phyloP scores from a whole-genome alignment of 2,797 vertebrate genomes.

The Avahi laniger region DNA sequence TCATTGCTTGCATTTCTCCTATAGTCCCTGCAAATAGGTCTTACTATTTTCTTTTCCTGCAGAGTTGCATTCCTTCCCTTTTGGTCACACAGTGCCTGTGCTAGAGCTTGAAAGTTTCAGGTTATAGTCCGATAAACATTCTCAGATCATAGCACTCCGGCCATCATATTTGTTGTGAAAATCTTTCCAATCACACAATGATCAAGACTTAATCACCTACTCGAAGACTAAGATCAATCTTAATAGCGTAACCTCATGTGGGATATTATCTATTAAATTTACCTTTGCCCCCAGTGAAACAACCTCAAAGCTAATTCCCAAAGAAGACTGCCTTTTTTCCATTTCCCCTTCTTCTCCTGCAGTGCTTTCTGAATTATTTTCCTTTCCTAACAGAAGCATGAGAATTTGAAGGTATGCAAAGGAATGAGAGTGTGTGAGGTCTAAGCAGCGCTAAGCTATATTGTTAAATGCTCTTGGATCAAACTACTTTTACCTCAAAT shows the following conservation, averaged over 20 bases:
- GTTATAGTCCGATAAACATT: neutral
- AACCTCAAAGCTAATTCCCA: neutral
- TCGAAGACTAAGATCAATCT: neutral
- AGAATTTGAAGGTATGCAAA: neutral
- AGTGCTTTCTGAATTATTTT: neutral
- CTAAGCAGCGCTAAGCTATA: no score
- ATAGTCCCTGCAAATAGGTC: neutral
- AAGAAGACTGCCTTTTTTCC: neutral
- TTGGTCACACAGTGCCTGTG: fast-evolving
- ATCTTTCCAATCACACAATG: neutral
- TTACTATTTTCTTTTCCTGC: neutral
- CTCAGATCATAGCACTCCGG: neutral
- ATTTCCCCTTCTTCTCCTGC: neutral
- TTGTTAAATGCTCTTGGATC: neutral
- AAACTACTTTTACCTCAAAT: neutral
- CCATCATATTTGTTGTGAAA: neutral
- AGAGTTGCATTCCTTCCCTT: neutral
- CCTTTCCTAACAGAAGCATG: neutral
- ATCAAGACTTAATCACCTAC: neutral
- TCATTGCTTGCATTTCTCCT: neutral
- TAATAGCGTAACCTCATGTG: neutral
- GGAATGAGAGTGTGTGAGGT: neutral
- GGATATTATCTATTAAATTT: neutral
- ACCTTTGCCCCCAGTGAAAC: neutral
- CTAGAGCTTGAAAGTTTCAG: no score